Conservation (phyloP, 2,888 invertebrate genomes). For the Malthinus flaveolus region DNA sequence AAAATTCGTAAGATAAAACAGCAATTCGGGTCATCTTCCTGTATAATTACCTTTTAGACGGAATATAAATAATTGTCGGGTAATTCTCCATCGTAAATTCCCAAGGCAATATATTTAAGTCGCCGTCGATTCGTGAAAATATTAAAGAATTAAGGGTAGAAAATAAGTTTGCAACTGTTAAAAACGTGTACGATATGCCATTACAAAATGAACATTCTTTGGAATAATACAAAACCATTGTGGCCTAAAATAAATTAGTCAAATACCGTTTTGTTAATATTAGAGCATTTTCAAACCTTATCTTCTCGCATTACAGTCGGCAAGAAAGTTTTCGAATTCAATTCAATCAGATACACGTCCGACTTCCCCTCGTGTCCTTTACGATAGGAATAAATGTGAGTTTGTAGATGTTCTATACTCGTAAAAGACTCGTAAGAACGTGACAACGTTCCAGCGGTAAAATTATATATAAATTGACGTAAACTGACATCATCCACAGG, state of each 20-base stretch:
- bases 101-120: conserved; percentile 86
- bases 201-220: conserved; percentile 78
- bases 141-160: conserved; percentile 57
- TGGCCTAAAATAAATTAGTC: conserved; percentile 61
- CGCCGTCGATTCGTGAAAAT: conserved; percentile 77
- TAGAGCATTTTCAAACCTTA: conserved; percentile 55
- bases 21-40: too few species aligned
- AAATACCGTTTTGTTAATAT: not conserved
- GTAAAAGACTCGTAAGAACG: conserved; percentile 44
- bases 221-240: conserved; percentile 77
- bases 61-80: conserved; percentile 82
- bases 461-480: conserved; percentile 61
- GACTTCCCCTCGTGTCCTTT: conserved; percentile 29
- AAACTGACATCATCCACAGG: conserved; percentile 58
- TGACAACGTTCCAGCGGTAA: conserved; percentile 49
- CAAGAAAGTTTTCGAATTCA: conserved; percentile 68
- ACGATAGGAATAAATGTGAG: conserved; percentile 35
- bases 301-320: conserved; percentile 62
- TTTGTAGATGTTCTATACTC: conserved; percentile 40
- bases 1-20: conserved; percentile 27
- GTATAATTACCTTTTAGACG: conserved; percentile 63
- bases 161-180: conserved; percentile 68
- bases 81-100: conserved; percentile 76
- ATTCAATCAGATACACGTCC: conserved; percentile 63
- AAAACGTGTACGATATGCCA: conserved; percentile 68